Base-by-base conservation (phyloP, 1,140 invertebrate species). In the Bemisia tabaci region DNA sequence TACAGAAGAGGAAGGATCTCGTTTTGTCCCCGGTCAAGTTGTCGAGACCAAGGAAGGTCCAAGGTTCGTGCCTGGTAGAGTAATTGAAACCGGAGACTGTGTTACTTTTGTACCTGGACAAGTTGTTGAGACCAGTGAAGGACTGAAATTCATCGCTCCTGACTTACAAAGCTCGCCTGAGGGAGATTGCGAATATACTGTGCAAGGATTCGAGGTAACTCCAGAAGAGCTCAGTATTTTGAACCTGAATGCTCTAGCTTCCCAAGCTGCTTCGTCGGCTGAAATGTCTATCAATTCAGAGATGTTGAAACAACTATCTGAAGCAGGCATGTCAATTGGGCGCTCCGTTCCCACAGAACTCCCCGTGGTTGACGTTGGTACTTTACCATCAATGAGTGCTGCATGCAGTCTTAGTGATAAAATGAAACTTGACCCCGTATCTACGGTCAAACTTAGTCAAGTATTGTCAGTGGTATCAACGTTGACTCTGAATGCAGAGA, bases 201-300 rank as follows among this genome's bases (percentile, higher is more conserved):
- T 89, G 9, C 87, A 89, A 78, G 86, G 86, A 61, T 89, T 88
- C 74, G 83, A 87, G 69, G 83, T 89, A 1, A 85, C 84, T 26
- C 84, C 85, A 1, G 86, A 88, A 74, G 86, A 88, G 74, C 71
- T 87, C 1, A 81, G 80, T 66, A 71, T 88, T 22, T 74, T 88
- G 21, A 83, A 84, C 72, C 82, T 83, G 1, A 83, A 82, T 68
- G 65, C 70, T 24, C 68, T 68, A 25, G 69, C 70, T 63, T 66
- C 72, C 0, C 68, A 71, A 60, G 77, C 83, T 74, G 70, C 72
- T 1, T 79, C 81, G 12, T 78, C 80, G 25, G 82, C 82, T 12
- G 83, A 87, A 71, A 76, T 82, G 22, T 83, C 83, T 66, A 84
- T 88, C 63, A 85, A 87, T 70, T 82, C 82, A 1, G 81, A 82